Evolutionary conservation across 64 coral and sea anemone species (phyloP).

Genomic region (Trachythela sp.): DNA sequence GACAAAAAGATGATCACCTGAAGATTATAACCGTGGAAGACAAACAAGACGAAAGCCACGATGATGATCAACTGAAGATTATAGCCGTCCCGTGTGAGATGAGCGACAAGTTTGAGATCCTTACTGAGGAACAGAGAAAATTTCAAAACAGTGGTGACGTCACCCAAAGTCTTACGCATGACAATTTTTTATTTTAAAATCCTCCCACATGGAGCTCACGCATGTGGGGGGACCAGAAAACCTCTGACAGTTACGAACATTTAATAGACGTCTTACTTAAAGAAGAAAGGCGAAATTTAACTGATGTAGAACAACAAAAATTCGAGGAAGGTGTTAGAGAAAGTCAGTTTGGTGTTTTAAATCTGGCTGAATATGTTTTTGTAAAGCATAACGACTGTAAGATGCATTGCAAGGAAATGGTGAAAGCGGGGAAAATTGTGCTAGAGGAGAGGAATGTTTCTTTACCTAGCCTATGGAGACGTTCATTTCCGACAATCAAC

Average conservation of each 20-base stretch:
- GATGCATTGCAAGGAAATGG: conserved; percentile 37
- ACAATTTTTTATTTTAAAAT: no score
- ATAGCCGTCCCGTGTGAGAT: no score
- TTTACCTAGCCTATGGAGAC: conserved; percentile 39
- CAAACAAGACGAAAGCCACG: not conserved
- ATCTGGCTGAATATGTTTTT: conserved; percentile 48
- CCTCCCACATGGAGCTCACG: conserved; percentile 24
- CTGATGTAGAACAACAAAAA: conserved; percentile 52
- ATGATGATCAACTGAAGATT: not conserved
- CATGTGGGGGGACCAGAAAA: conserved; percentile 28
- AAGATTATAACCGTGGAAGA: no score
- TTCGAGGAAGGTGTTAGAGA: conserved; percentile 32
- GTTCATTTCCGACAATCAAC: conserved; percentile 21
- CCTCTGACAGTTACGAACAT: conserved; percentile 13
- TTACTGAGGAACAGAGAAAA: no score
- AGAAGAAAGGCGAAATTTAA: conserved; percentile 53
- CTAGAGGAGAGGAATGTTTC: conserved; percentile 36
- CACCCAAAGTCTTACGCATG: no score
- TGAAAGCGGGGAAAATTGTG: conserved; percentile 35
- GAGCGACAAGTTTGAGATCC: no score
- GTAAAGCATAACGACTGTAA: conserved; percentile 48
- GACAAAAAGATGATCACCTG: no score
- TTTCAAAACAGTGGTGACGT: no score
- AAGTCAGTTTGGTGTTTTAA: conserved; percentile 49
- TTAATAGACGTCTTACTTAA: conserved; percentile 26